Evolutionary conservation across 2,113 vertebrate species (phyloP), one percentile per base, ranked within the genome.

Genomic region (Stigmatopora nigra): DNA sequence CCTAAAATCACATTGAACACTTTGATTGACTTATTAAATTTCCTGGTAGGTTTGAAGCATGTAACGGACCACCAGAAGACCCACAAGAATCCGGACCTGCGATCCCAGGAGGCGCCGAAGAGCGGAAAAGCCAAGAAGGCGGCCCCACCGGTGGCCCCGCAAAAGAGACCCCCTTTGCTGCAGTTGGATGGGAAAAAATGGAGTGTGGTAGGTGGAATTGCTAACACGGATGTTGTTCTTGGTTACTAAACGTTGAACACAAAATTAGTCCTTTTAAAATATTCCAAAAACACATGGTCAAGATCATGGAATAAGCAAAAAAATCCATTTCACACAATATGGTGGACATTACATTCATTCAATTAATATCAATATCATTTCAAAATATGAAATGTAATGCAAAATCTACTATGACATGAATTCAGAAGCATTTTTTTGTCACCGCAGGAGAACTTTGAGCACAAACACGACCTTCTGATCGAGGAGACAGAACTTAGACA

Each of bases 141-240:
- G 3, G 13, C 79, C 88, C 2, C 76, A 87, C 25, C 87, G 58
- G n/a, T 1, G 47, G 82, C 83, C 7, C 62, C 80, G 13, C 89
- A 91, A 82, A 94, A 87, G 59, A 91, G 88, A 38, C 36, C 80
- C 20, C 92, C 96, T 12, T 69, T 98, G 76, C 79, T 99, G 53
- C 92, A 94, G 84, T 85, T 99, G 73, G 95, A 98, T 70, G 97
- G 97, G 64, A 99, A 98, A 85, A 99, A 99, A 75, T 99, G 97
- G 97, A 93, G 93, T 86, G 95, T 99, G 90, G 97, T 98, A 83
- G 55, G 94, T 92, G 2, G 10, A 47, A 52, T 52, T 31, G 25
- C 25, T 31, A 31, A 31, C 25, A 31, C 25, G 25, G 25, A 2
- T 31, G 25, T 31, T 31, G 25, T 31, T 31, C 25, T 31, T 31